Base-by-base conservation (phyloP, 1,140 invertebrate genomes). In the Macrotrachela quadricornifera region DNA sequence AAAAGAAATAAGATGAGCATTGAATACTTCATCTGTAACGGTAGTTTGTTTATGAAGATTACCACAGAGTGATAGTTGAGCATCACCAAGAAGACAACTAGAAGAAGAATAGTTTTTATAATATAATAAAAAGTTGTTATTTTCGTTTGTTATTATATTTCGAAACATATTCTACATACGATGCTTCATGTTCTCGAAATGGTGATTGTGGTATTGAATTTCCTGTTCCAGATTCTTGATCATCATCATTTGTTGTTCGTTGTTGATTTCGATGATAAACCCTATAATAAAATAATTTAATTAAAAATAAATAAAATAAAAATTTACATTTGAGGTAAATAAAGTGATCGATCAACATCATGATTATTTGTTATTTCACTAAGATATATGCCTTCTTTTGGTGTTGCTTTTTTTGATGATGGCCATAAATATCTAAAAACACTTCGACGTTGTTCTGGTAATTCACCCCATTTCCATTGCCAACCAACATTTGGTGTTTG, bases 391-490 rank as follows among this genome's bases (percentile, higher is more conserved):
- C 86, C 87, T 55, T 84, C 82, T 1, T 75, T 74, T 46, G 77
- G 75, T 41, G 66, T 63, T 61, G 79, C 78, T 57, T 80, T 78
- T 38, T 60, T 47, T 8, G 21, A 30, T 30, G 21, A 30, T 30
- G 21, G 21, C 21, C 21, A 30, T 30, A 30, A 30, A 30, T 30
- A 30, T 30, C 21, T 2, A 30, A 30, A 30, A 6, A 18, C 21
- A 11, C 15, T 41, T 37, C 8, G 13, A 8, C 21, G 21, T 30
- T 30, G 21, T 40, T 62, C 61, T 0, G 91, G 92, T 45, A 96
- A 72, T 65, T 95, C 84, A 30, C 92, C 92, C 92, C 92, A 97
- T 58, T 83, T 79, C 92, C 92, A 97, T 51, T 63, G 53, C 77
- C 83, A 65, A 53, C 81, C 67, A 56, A 30, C 21, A 30, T 30